Percentiles rank a stretch among this genome's conserved stretches.
Conservation (phyloP, 2,888 invertebrate genomes). For the Synergus itoensis region DNA sequence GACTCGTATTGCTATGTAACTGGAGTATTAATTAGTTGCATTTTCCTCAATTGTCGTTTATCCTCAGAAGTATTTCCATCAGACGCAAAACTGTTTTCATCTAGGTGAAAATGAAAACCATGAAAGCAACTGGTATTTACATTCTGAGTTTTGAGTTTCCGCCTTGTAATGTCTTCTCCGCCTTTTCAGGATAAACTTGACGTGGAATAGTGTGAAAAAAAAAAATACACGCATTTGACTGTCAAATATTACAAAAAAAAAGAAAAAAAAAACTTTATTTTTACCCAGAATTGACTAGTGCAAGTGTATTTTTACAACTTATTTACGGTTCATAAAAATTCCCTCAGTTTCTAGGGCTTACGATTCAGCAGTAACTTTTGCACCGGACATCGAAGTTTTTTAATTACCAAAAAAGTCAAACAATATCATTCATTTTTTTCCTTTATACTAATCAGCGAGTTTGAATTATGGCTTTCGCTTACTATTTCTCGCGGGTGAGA, state of each 20-base stretch:
- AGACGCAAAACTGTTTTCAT: neutral
- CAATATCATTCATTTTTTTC: neutral
- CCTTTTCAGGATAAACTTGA: neutral
- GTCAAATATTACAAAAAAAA: no score
- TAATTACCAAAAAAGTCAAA: neutral
- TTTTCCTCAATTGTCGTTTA: neutral
- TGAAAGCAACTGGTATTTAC: neutral
- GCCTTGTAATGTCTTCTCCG: neutral
- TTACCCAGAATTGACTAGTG: no score
- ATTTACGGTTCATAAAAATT: neutral
- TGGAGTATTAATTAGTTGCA: neutral
- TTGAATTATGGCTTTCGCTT: neutral
- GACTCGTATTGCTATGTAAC: neutral
- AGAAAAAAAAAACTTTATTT: no score
- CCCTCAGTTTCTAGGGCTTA: neutral
- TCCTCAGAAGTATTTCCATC: neutral
- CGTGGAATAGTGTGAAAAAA: neutral
- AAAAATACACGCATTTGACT: neutral
- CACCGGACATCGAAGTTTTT: no score
- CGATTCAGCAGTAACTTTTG: neutral
- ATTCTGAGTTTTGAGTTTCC: constrained; percentile 1
- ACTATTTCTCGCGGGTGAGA: neutral
- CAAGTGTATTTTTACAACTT: no score
- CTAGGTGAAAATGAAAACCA: neutral
- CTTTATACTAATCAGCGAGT: neutral